Conservation (phyloP, 2,113 vertebrate genomes). For the Fregetta grallaria region DNA sequence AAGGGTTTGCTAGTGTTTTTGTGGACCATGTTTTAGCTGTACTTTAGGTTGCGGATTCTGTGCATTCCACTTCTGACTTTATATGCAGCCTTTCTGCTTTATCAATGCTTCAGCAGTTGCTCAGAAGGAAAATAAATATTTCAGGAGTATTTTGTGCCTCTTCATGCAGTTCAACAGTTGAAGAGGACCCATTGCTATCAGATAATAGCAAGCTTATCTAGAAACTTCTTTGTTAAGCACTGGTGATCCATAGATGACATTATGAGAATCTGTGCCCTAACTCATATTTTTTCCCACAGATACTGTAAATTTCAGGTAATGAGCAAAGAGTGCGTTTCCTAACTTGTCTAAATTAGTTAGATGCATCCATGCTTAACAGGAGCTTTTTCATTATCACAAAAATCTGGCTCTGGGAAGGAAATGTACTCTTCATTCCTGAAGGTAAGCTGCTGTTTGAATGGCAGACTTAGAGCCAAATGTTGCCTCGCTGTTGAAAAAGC, state of each 20-base stretch:
- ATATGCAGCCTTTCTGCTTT: neutral
- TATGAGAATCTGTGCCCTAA: neutral
- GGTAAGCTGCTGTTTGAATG: constrained; percentile 20
- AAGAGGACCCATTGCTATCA: neutral
- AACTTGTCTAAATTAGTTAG: constrained; percentile 36
- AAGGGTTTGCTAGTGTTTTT: neutral
- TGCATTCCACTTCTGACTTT: neutral
- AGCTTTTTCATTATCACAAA: constrained; percentile 17
- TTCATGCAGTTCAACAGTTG: neutral
- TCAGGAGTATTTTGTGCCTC: constrained; percentile 14
- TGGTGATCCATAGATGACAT: neutral
- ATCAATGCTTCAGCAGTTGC: neutral
- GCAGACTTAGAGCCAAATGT: neutral
- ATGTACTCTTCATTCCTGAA: constrained; percentile 15
- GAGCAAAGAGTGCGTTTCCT: neutral
- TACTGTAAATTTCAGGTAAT: constrained; percentile 22
- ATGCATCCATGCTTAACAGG: constrained; percentile 16
- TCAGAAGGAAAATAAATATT: constrained; percentile 52
- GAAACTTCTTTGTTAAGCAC: neutral
- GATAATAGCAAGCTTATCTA: neutral
- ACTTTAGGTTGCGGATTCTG: neutral
- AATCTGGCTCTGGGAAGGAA: constrained; percentile 34
- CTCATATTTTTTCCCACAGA: constrained; percentile 33
- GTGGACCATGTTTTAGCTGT: neutral
- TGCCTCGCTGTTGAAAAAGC: neutral